Base-by-base conservation (phyloP, 2,888 invertebrate species). In the Lapara coniferarum region DNA sequence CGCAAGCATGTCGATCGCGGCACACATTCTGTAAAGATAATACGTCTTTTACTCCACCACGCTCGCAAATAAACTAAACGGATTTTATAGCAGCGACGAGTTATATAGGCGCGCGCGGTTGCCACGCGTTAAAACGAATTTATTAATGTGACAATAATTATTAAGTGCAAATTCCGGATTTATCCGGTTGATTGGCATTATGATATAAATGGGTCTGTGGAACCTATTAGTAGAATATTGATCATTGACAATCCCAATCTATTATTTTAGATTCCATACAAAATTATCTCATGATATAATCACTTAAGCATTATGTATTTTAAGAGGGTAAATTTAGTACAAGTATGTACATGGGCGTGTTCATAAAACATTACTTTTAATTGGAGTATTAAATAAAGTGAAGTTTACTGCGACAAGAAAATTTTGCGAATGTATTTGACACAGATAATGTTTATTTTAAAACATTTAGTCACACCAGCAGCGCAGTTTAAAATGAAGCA, bases 1-100 rank as follows among this genome's bases (percentile, higher is more conserved):
- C 82, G 96, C 94, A 92, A 96, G 79, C 93, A 92, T 93, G 77
- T 93, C 93, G 80, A 93, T 91, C 69, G 93, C 93, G 63, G 93
- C 92, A 70, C 90, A 90, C 93, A 93, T 92, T 79, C 80, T 81
- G 83, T 71, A 81, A 80, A 78, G 75, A 77, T 72, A 75, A 73
- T 71, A 76, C 81, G 78, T 77, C 70, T 72, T 37, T 78, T 71
- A 66, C 59, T 16, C 69, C 55, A 58, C 71, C 74, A 78, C 77
- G 77, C 79, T 72, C 76, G 58, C 72, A 73, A 75, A 74, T 73
- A 80, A 85, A 92, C 93, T 93, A 89, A 93, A 90, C 89, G 83
- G 87, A 80, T 76, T 81, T 69, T 73, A 81, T 73, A 76, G 86
- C 81, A 81, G 74, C 71, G 77, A 74, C 75, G 77, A 73, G 77